Base-by-base conservation (phyloP, 2,888 invertebrate genomes). In the Cheilosia urbana region DNA sequence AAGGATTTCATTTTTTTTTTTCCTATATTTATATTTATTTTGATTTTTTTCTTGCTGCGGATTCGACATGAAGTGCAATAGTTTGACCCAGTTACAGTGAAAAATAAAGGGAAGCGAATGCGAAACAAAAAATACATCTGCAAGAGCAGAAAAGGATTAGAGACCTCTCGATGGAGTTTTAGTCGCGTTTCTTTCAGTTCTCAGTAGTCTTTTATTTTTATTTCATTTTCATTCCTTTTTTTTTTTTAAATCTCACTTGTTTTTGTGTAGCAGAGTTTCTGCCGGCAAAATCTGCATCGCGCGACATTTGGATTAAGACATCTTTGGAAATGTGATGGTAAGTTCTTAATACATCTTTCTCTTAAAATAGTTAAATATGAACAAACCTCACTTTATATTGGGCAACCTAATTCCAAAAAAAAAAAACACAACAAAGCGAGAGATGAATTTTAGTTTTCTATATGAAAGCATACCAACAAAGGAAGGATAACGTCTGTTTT, bases 41-140 rank as follows among this genome's bases (percentile, higher is more conserved):
- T 24, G 47, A 24, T 65, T 4, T n/a, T 53, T 60, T 69, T 65
- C 34, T 77, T 66, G 57, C 72, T 76, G 66, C 75, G 68, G 53
- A 81, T 51, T 81, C 81, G 51, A 72, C 85, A 81, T 72, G 68
- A 87, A 87, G 82, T 87, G 87, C 73, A 78, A 87, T 82, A 82
- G 87, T 87, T 87, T 87, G 87, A 87, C 87, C 87, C 82, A 87
- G 87, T 87, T 87, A 85, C 81, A 75, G 84, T 84, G 84, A 84
- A 80, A 79, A 80, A 76, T 62, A 78, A 51, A 75, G 60, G 53
- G 51, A 71, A 60, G 30, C 42, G 53, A 37, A 60, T 27, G 21
- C 51, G 66, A 57, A 47, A 27, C 73, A 66, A 77, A 27, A 78
- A 66, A 77, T 55, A 42, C 49, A 62, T 37, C 34, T 9, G 15